phyloP scores from a whole-genome alignment of 2,113 vertebrate species.

The Pogonocichla stellata region DNA sequence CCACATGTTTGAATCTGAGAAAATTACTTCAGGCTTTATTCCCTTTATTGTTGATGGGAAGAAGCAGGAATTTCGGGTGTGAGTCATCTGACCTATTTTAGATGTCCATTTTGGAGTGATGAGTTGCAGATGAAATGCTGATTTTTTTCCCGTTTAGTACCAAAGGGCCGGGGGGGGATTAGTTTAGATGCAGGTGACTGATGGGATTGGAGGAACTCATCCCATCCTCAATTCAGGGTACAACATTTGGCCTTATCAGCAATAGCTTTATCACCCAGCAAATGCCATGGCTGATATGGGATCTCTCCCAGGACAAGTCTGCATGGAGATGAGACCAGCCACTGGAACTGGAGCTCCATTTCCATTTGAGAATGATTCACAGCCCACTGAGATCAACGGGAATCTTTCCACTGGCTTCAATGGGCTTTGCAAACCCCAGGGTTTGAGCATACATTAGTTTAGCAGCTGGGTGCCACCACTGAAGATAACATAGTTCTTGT shows the following conservation, averaged over 20 bases:
- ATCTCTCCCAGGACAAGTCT: not conserved
- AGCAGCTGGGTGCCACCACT: not conserved
- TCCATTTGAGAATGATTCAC: not conserved
- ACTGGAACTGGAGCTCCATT: not conserved
- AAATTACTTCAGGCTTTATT: constrained; percentile 11
- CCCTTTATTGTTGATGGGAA: constrained; percentile 5
- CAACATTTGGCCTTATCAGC: not conserved
- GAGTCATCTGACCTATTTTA: constrained; percentile 50
- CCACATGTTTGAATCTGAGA: constrained; percentile 12
- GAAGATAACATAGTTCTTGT: not conserved
- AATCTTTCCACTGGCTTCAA: not conserved
- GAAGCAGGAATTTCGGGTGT: not conserved
- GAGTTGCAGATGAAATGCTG: constrained; percentile 30
- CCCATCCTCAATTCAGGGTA: not conserved
- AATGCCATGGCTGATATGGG: not conserved
- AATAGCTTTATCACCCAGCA: not conserved
- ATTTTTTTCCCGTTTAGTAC: not conserved
- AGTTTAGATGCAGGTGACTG: not conserved
- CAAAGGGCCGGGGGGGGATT: not conserved
- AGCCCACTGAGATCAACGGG: not conserved
- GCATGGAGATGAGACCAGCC: not conserved
- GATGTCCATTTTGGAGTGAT: constrained; percentile 22
- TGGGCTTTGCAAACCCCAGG: not conserved
- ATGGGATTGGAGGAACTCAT: not conserved
- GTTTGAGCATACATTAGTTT: not conserved